A percentile compares a stretch with the other conserved stretches of the same genome.
phyloP scores from a whole-genome alignment of 2,797 vertebrate genomes.

The Diplodus sargus region DNA sequence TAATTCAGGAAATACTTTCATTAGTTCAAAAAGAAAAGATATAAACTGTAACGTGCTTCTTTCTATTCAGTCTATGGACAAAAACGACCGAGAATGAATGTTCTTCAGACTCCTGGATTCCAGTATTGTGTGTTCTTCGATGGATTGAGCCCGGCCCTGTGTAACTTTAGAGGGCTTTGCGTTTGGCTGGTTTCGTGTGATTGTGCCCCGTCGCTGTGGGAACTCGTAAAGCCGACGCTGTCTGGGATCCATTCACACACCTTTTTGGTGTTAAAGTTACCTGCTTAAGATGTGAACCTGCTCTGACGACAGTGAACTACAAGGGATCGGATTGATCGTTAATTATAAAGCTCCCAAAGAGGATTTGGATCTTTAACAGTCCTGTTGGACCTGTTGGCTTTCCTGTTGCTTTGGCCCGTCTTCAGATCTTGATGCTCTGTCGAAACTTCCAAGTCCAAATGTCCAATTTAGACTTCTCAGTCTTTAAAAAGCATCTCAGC shows the following conservation, averaged over 20 bases:
- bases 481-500: too few species aligned
- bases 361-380: neutral
- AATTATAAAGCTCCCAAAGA: neutral
- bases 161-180: slow-evolving; percentile 73
- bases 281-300: neutral
- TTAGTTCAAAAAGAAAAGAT: slow-evolving; percentile 70
- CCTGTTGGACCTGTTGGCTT: neutral
- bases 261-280: neutral
- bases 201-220: slow-evolving; percentile 66
- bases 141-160: slow-evolving; percentile 74
- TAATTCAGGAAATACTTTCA: slow-evolving; percentile 79
- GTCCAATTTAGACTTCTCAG: too few species aligned
- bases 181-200: slow-evolving; percentile 75
- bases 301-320: neutral
- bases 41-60: slow-evolving; percentile 77
- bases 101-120: slow-evolving; percentile 76
- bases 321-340: neutral
- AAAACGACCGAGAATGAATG: slow-evolving; percentile 79
- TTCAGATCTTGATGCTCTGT: neutral
- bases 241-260: slow-evolving; percentile 45
- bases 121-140: slow-evolving; percentile 73
- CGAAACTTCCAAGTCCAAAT: neutral
- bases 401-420: neutral
- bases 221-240: slow-evolving; percentile 47
- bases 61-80: slow-evolving; percentile 78